These are phyloP conservation scores for Scarus forsteni DNA, from an alignment of 2,797 vertebrate species.

Conservation along the genomic window DNA sequence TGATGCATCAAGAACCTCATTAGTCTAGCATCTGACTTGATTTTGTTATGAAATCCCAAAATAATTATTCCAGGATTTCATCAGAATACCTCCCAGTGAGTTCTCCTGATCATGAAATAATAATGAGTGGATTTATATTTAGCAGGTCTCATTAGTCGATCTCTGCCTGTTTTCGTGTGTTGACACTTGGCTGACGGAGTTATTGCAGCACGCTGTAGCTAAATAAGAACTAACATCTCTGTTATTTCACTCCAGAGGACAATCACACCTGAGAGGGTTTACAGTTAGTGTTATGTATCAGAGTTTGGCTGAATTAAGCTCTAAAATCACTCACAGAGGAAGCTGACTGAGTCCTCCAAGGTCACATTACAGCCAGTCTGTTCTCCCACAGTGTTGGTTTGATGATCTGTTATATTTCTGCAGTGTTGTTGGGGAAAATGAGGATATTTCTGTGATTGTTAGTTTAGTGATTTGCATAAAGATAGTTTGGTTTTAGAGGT, in stretches of 20 bases:
- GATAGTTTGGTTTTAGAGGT: no score
- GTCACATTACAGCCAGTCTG: no score
- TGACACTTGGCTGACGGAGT: neutral
- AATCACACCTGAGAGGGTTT: neutral
- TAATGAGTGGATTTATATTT: neutral
- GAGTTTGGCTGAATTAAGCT: neutral
- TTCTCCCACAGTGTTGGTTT: no score
- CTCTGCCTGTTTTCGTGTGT: neutral
- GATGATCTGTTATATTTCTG: neutral
- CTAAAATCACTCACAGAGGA: neutral
- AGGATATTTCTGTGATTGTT: neutral
- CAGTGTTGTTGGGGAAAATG: neutral
- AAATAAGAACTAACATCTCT: neutral
- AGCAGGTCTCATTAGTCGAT: neutral
- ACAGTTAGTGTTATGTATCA: neutral
- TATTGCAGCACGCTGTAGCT: neutral
- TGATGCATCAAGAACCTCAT: neutral
- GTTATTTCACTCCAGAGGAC: neutral
- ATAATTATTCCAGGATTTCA: neutral
- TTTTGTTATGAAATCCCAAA: neutral
- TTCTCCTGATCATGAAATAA: neutral
- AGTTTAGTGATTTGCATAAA: no score
- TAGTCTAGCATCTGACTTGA: neutral
- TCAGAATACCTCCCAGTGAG: neutral
- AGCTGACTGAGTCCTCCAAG: no score